Percentiles rank a stretch among this genome's conserved stretches.
These are phyloP conservation scores for Eubasilissa splendida DNA, from an alignment of 2,888 invertebrate genomes.

Conservation along the genomic window DNA sequence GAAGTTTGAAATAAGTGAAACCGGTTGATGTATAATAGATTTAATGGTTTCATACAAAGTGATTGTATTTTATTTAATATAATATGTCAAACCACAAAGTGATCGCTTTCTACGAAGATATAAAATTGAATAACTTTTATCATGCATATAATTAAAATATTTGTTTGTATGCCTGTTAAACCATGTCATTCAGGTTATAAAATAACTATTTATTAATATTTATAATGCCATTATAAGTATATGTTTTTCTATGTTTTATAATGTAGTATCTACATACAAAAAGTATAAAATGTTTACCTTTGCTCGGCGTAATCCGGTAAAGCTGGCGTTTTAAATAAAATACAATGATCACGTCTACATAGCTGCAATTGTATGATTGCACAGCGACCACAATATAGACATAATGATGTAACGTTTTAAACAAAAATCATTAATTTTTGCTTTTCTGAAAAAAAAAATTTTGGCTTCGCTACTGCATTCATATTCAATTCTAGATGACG, in stretches of 20 bases:
- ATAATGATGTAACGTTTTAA: background rate
- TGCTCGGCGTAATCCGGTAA: background rate
- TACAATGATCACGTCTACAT: background rate
- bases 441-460: too few species aligned
- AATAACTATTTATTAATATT: background rate
- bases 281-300: background rate
- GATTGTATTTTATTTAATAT: too few species aligned
- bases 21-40: too few species aligned
- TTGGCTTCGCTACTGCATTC: too few species aligned
- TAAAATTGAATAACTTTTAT: too few species aligned
- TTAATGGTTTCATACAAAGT: too few species aligned
- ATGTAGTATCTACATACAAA: background rate
- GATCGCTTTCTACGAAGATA: too few species aligned
- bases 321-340: background rate
- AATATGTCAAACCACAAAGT: too few species aligned
- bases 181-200: background rate
- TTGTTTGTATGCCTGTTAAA: too few species aligned
- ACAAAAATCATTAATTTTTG: background rate
- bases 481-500: too few species aligned
- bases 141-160: too few species aligned
- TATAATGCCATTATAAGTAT: background rate
- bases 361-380: background rate
- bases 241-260: background rate
- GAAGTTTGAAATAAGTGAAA: too few species aligned
- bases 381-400: background rate